phyloP scores from a whole-genome alignment of 2,797 vertebrate species.

The Acanthopagrus latus region DNA sequence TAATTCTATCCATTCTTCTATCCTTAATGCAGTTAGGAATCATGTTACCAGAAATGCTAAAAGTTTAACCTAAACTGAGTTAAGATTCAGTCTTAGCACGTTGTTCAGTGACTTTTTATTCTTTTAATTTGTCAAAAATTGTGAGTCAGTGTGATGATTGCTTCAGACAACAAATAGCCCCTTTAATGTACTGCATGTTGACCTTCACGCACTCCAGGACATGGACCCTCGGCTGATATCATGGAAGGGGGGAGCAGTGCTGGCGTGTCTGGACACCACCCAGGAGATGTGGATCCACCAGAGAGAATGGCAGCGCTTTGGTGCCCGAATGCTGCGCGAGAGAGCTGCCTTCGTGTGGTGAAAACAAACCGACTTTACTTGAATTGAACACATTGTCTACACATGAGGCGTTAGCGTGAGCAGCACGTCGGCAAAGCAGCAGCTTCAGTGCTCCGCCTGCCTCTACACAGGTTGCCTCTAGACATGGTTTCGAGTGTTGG shows the following conservation, averaged over 20 bases:
- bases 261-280: constrained; percentile 96
- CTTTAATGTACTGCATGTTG: background rate
- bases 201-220: constrained; percentile 83
- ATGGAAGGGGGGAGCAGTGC: constrained; percentile 96
- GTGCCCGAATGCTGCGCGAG: constrained; percentile 95
- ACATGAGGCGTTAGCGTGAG: background rate
- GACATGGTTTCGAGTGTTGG: background rate
- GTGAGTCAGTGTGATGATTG: background rate
- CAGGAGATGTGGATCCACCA: constrained; percentile 98
- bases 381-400: background rate
- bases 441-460: background rate
- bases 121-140: background rate
- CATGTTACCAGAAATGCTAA: no score
- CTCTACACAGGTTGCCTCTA: background rate
- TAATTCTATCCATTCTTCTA: no score
- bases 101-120: background rate
- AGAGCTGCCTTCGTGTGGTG: constrained; percentile 93
- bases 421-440: background rate
- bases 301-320: constrained; percentile 96
- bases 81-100: no score
- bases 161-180: background rate
- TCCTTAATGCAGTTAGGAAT: no score
- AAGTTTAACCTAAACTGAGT: no score
- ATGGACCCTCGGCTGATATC: constrained; percentile 95
- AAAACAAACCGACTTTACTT: constrained; percentile 10